phyloP scores from a whole-genome alignment of 2,113 vertebrate species.

The Vulpes ferrilata region DNA sequence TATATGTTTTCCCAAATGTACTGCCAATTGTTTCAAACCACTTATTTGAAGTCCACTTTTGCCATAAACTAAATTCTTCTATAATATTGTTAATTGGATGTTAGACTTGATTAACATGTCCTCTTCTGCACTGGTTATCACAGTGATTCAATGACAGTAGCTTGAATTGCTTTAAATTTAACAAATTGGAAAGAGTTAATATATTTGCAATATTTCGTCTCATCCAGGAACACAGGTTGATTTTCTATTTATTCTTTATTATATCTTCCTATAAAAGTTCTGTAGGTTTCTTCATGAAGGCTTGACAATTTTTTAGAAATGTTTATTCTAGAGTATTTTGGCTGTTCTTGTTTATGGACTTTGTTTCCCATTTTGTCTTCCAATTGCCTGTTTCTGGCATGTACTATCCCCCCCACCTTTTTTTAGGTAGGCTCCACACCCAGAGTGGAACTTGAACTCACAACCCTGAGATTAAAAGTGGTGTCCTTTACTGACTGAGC shows the following conservation, averaged over 20 bases:
- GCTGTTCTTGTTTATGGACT: conserved; percentile 1
- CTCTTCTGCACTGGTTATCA: not conserved
- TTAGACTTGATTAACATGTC: conserved; percentile 6
- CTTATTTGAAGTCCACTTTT: conserved; percentile 22
- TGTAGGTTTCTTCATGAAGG: not conserved
- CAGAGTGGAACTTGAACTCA: not conserved
- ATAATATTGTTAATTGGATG: not conserved
- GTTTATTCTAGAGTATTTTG: not conserved
- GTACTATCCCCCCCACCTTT: not conserved
- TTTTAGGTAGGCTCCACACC: not conserved
- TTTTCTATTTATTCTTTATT: conserved; percentile 39
- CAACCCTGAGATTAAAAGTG: not conserved
- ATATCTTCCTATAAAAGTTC: not conserved
- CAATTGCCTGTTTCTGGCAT: not conserved
- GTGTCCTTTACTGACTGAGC: not conserved
- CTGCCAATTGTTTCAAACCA: not conserved
- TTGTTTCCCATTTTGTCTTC: conserved; percentile 31
- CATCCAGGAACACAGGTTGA: not conserved
- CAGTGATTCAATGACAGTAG: conserved; percentile 11
- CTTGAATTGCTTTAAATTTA: conserved; percentile 20
- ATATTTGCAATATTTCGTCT: conserved; percentile 30
- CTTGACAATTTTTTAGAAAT: not conserved
- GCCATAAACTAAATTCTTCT: not conserved
- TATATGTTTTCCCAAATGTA: conserved; percentile 23
- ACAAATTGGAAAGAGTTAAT: conserved; percentile 33